These are phyloP conservation scores for Dufourea novaeangliae DNA, from an alignment of 1,140 invertebrate species.

Conservation along the genomic window DNA sequence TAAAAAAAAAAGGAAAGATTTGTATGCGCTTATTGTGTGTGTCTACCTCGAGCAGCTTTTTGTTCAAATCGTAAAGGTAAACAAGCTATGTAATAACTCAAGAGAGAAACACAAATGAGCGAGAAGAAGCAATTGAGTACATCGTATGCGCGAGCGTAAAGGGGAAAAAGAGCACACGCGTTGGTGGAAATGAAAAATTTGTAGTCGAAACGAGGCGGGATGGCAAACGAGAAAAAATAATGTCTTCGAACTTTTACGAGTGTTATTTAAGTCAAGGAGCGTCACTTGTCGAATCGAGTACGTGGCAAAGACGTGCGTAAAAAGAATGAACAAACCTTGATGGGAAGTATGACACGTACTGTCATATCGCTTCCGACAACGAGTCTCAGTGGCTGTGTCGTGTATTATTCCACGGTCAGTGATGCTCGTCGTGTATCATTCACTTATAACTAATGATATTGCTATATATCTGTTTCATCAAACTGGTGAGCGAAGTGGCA, in stretches of 20 bases:
- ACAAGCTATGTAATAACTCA: slow-evolving; percentile 28
- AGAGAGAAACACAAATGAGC: background rate
- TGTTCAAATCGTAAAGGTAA: background rate
- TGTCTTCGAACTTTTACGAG: slow-evolving; percentile 68
- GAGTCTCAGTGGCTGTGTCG: slow-evolving; percentile 32
- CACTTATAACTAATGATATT: slow-evolving; percentile 67
- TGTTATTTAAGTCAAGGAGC: slow-evolving; percentile 59
- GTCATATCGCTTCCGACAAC: background rate
- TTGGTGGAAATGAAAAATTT: slow-evolving; percentile 19
- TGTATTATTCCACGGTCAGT: slow-evolving; percentile 37
- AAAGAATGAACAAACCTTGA: slow-evolving; percentile 9
- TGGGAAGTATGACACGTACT: background rate
- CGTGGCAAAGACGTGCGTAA: background rate
- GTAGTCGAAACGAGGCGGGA: slow-evolving; percentile 57
- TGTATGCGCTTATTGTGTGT: slow-evolving; percentile 9
- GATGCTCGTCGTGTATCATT: slow-evolving; percentile 48
- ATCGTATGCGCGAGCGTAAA: background rate
- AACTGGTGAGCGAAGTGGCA: slow-evolving; percentile 35
- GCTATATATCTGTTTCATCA: slow-evolving; percentile 59
- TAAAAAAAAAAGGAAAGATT: too few species aligned
- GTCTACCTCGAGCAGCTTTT: slow-evolving; percentile 18
- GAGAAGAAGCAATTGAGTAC: slow-evolving; percentile 1
- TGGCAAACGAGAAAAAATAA: slow-evolving; percentile 65
- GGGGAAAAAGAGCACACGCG: slow-evolving; percentile 30
- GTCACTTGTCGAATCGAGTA: slow-evolving; percentile 54